A percentile compares a stretch with the other conserved stretches of the same genome.
These are phyloP conservation scores for Halesus radiatus DNA, from an alignment of 1,140 invertebrate species.

Conservation along the genomic window DNA sequence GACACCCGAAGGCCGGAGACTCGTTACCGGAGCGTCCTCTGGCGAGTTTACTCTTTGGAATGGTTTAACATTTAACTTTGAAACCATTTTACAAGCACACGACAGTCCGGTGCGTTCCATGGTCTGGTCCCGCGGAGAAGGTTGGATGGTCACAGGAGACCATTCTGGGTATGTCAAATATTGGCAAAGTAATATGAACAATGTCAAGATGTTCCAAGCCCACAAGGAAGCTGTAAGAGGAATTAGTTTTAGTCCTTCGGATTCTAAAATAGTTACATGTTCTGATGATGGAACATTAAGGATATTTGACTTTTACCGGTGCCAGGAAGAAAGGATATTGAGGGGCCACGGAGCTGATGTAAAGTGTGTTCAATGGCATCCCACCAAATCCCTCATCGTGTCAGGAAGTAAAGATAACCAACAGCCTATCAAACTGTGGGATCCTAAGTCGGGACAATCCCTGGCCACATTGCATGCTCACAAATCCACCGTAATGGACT, in stretches of 20 bases:
- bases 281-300: conserved; percentile 98
- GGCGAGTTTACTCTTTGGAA: conserved; percentile 99
- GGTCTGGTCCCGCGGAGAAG: conserved; percentile 99
- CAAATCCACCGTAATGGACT: conserved; percentile 99
- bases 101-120: conserved; percentile 97
- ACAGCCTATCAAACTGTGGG: conserved; percentile 99
- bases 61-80: conserved; percentile 99
- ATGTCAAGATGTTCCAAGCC: conserved; percentile 99
- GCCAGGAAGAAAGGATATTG: conserved; percentile 95
- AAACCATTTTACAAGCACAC: conserved; percentile 99
- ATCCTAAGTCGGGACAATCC: conserved; percentile 94
- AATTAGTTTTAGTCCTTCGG: conserved; percentile 99
- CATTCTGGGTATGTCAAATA: conserved; percentile 99
- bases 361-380: conserved; percentile 99
- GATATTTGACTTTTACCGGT: conserved; percentile 98
- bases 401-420: conserved; percentile 99
- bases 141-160: conserved; percentile 99
- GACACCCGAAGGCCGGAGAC: conserved; percentile 97
- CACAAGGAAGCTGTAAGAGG: conserved; percentile 99
- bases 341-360: conserved; percentile 99
- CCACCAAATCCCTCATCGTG: conserved; percentile 95
- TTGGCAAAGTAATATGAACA: conserved; percentile 99
- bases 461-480: conserved; percentile 95
- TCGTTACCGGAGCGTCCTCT: conserved; percentile 98
- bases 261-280: conserved; percentile 98